These are phyloP conservation scores for Pogonophryne albipinna DNA, from an alignment of 2,797 vertebrate species.

Conservation along the genomic window DNA sequence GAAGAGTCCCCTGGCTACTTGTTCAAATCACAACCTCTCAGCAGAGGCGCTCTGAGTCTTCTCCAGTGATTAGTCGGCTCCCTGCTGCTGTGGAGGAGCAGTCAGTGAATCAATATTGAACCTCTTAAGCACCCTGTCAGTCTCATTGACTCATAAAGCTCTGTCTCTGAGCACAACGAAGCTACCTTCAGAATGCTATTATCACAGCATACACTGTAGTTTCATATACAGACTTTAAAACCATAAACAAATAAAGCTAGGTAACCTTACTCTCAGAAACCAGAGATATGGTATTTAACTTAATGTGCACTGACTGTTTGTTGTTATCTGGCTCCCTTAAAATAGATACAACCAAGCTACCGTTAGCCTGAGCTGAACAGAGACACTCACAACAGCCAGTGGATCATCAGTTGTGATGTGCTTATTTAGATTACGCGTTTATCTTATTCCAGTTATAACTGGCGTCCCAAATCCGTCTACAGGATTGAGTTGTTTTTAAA, in stretches of 20 bases:
- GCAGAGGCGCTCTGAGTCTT: constrained; percentile 23
- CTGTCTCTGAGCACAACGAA: not conserved
- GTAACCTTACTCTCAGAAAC: not conserved
- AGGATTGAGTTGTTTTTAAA: constrained; percentile 54
- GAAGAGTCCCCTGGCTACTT: constrained; percentile 61
- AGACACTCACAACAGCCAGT: not conserved
- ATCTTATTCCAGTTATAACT: not conserved
- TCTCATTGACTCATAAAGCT: not conserved
- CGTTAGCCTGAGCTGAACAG: not conserved
- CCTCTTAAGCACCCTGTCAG: constrained; percentile 16
- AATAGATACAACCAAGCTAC: not conserved
- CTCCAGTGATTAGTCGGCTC: constrained; percentile 75
- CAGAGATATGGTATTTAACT: not conserved
- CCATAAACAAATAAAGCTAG: not conserved
- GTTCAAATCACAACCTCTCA: constrained; percentile 55
- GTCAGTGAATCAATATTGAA: constrained; percentile 21
- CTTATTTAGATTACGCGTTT: accelerated
- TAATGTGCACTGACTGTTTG: not conserved
- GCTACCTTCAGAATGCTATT: not conserved
- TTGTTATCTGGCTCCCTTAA: not conserved
- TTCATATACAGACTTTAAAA: not conserved
- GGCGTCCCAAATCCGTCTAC: too few species aligned
- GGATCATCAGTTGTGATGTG: not conserved
- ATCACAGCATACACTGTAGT: not conserved
- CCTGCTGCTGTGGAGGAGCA: constrained; percentile 57